Percentiles rank a stretch among this genome's conserved stretches.
Conservation (phyloP, 1,140 invertebrate species). For the Oryzaephilus surinamensis region DNA sequence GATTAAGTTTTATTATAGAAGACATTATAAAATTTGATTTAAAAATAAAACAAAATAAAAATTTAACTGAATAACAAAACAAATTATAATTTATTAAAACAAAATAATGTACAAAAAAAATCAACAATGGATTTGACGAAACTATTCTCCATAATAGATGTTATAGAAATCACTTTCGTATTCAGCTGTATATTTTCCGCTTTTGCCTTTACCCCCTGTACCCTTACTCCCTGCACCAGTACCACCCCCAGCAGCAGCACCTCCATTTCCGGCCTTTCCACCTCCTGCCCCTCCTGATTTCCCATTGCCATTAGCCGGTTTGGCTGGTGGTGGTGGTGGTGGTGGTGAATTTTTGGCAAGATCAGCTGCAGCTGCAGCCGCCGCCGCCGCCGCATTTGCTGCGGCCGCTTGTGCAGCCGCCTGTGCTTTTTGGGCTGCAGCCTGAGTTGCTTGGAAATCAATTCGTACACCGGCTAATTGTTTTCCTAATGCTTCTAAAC, state of each 20-base stretch:
- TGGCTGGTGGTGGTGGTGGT: constrained; percentile 12
- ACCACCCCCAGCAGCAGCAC: constrained; percentile 11
- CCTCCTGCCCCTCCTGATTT: constrained; percentile 4
- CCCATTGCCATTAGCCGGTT: constrained; percentile 7
- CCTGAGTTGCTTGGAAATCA: constrained; percentile 54
- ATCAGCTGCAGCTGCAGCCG: constrained; percentile 40
- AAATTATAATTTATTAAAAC: too few relatives aligned
- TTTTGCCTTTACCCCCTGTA: constrained; percentile 3
- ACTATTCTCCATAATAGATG: constrained; percentile 14
- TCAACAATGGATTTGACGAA: too few relatives aligned
- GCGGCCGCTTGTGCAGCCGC: constrained; percentile 41
- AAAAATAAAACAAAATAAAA: too few relatives aligned
- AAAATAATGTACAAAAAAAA: too few relatives aligned
- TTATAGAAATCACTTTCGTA: constrained; percentile 14
- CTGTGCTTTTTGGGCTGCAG: constrained; percentile 51
- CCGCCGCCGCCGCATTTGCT: constrained; percentile 43
- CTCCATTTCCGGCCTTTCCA: constrained; percentile 6
- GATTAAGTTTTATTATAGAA: too few relatives aligned
- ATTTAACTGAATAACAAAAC: too few relatives aligned
- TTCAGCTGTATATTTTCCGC: constrained; percentile 7
- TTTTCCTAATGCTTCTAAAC: constrained; percentile 47
- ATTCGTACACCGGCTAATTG: constrained; percentile 51
- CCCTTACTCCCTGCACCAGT: constrained; percentile 13
- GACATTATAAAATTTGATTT: too few relatives aligned
- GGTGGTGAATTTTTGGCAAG: constrained; percentile 20